Conservation (phyloP, 2,797 vertebrate species). For the Leptatherina wallacei region DNA sequence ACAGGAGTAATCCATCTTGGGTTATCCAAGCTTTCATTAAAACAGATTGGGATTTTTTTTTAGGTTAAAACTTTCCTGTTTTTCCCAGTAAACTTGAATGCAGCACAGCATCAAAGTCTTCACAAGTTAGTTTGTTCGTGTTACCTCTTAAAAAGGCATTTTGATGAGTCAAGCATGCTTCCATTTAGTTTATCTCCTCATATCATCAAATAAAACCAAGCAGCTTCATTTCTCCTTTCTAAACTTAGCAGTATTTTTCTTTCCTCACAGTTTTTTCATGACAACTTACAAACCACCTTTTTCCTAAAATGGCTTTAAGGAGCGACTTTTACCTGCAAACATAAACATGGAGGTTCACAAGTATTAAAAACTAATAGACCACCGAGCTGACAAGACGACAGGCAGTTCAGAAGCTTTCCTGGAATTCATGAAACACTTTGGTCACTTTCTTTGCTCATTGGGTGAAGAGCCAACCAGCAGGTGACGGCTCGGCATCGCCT, state of each 20-base stretch:
- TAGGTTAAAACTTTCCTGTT: neutral
- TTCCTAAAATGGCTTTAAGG: slow-evolving; percentile 9
- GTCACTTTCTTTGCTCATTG: neutral
- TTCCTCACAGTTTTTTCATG: slow-evolving; percentile 32
- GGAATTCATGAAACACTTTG: slow-evolving; percentile 3
- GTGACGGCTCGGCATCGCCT: slow-evolving; percentile 5
- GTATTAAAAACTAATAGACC: slow-evolving; percentile 10
- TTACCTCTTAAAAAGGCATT: slow-evolving; percentile 48
- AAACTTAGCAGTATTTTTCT: neutral
- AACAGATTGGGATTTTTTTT: neutral
- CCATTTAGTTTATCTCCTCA: neutral
- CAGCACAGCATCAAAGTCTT: slow-evolving; percentile 48
- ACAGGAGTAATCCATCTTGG: neutral
- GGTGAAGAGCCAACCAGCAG: neutral
- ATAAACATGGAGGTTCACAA: slow-evolving; percentile 12
- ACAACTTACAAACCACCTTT: neutral
- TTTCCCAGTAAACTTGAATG: slow-evolving; percentile 30
- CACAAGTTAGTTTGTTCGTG: slow-evolving; percentile 33
- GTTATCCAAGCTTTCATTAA: neutral
- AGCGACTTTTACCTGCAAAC: neutral
- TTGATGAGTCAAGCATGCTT: slow-evolving; percentile 16
- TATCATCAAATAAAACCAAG: neutral
- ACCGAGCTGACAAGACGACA: slow-evolving; percentile 25
- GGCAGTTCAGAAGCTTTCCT: slow-evolving; percentile 33
- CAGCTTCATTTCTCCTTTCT: neutral